Evolutionary conservation across 2,797 vertebrate genomes (phyloP), one percentile per base, ranked within the genome.

Genomic region (Schizothorax lantsangensis): DNA sequence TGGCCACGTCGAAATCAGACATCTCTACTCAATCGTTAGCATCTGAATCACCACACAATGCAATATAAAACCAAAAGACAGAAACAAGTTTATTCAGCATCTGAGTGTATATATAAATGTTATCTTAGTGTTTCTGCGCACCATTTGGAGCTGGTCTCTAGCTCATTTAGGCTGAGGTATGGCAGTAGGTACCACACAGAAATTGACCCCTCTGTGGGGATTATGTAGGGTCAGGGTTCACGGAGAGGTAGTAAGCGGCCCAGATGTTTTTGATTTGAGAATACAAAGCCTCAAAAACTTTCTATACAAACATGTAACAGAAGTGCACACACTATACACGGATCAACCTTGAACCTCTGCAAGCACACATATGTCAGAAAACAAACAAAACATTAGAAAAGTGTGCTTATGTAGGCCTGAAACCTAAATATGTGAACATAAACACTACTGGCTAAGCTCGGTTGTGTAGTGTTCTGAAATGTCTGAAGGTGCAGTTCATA

Each of bases 221-320:
- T 91, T 91, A 90, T 86, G 81, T 71, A 75, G 36, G 90, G 86
- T 88, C 90, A 88, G 79, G 91, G 92, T 94, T 95, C 93, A 94
- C 66, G 52, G 38, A 26, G 84, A 90, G 93, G 93, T 90, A 93
- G 90, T 84, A 87, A 95, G 91, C 93, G 90, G 92, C 91, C 93
- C 95, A 96, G 95, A 93, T 95, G 95, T 92, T 94, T 94, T 91
- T 91, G 88, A 94, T 95, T 95, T 94, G 90, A 92, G 91, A 91
- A 91, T 90, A 85, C 59, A 87, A 94, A 88, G 88, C 85, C 69
- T 89, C 86, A 89, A 89, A 86, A 90, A 90, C 87, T 91, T 92
- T 90, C 85, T 87, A 93, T 88, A 94, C 92, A 95, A 66, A 66
- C 62, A 66, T 17, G 14, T 66, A 66, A 66, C 14, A 66, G 26